Percentiles rank a stretch among this genome's conserved stretches.
These are phyloP conservation scores for Dipodomys merriami DNA, from an alignment of 2,113 vertebrate genomes.

Conservation along the genomic window DNA sequence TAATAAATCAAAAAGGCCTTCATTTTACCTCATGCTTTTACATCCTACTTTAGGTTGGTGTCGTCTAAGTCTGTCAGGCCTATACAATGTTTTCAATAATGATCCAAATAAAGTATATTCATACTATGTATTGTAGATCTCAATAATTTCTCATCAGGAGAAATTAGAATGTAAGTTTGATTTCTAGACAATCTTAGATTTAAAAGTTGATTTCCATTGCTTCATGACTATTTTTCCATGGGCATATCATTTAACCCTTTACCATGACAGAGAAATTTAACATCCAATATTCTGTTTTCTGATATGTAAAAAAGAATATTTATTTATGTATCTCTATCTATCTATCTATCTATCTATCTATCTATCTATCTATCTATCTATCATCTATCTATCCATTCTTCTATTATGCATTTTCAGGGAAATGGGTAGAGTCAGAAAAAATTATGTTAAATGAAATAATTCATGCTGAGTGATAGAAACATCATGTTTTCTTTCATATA, in stretches of 20 bases:
- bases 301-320: neutral
- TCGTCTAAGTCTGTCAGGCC: neutral
- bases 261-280: neutral
- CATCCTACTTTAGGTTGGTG: neutral
- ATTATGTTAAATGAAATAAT: too few species aligned
- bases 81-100: neutral
- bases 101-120: neutral
- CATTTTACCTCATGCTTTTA: neutral
- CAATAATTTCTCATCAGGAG: neutral
- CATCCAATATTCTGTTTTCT: neutral
- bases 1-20: neutral
- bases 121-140: neutral
- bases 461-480: too few species aligned
- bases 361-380: neutral
- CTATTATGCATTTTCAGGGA: neutral
- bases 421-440: too few species aligned
- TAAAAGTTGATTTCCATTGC: neutral
- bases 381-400: neutral
- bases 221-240: neutral
- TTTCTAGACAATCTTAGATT: slow-evolving; percentile 13
- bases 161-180: neutral
- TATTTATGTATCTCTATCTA: neutral
- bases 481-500: too few species aligned
- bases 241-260: neutral
- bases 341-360: neutral